These are phyloP conservation scores for Etia nguti DNA, from an alignment of 2,113 vertebrate species.

Conservation along the genomic window DNA sequence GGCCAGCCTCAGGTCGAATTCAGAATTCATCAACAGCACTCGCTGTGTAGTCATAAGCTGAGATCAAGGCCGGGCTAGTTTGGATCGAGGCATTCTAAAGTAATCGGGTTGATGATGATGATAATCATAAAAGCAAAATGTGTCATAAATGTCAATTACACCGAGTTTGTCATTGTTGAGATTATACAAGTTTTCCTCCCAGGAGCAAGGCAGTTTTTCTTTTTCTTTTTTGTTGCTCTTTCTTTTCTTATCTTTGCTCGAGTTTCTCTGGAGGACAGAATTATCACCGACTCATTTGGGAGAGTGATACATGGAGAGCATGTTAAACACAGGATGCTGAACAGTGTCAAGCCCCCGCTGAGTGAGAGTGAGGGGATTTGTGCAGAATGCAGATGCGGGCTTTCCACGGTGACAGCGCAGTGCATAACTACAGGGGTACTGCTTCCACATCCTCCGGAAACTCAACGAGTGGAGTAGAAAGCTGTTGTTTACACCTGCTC, in stretches of 20 bases:
- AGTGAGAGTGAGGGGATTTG: slow-evolving; percentile 17
- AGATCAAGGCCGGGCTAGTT: background rate
- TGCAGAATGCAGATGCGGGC: slow-evolving; percentile 19
- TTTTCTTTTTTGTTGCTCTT: background rate
- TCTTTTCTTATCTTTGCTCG: slow-evolving; percentile 16
- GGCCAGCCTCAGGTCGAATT: background rate
- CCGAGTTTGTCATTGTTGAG: slow-evolving; percentile 25
- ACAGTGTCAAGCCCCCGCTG: slow-evolving; percentile 9
- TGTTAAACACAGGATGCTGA: slow-evolving; percentile 43
- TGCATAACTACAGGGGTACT: background rate
- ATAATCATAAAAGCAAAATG: slow-evolving; percentile 17
- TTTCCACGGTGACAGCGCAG: background rate
- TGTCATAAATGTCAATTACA: slow-evolving; percentile 35
- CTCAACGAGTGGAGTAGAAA: background rate
- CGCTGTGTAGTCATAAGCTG: background rate
- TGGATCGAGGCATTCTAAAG: background rate
- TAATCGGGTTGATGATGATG: background rate
- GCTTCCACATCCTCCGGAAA: background rate
- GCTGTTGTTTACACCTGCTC: slow-evolving; percentile 32
- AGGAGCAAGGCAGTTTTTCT: background rate
- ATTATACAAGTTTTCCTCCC: slow-evolving; percentile 9
- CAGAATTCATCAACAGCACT: background rate
- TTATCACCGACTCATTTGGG: slow-evolving; percentile 51
- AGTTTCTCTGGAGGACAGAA: slow-evolving; percentile 43
- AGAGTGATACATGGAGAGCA: slow-evolving; percentile 28